Evolutionary conservation across 2,113 vertebrate genomes (phyloP).

Genomic region (Gnathonemus echidnorhynchus): DNA sequence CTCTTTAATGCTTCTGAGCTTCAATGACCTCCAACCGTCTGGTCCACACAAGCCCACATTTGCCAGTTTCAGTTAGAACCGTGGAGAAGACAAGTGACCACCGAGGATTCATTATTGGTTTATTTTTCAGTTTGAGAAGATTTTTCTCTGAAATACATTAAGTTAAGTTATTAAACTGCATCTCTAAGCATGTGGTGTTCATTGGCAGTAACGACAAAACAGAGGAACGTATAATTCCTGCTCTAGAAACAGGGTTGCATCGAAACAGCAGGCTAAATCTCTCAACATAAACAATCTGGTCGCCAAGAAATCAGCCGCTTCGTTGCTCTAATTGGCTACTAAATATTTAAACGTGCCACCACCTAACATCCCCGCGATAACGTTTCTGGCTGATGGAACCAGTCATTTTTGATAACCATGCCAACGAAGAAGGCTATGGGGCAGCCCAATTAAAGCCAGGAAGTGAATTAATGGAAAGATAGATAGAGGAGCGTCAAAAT

Average conservation of each 20-base stretch:
- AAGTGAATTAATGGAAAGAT: not conserved
- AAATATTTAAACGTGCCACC: constrained; percentile 10
- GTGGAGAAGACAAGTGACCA: not conserved
- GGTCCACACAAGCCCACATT: not conserved
- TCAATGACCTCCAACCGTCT: not conserved
- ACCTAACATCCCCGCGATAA: not conserved
- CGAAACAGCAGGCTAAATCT: constrained; percentile 48
- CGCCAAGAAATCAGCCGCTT: constrained; percentile 48
- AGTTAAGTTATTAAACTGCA: not conserved
- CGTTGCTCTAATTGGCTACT: constrained; percentile 40
- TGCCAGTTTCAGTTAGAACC: not conserved
- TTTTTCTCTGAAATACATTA: not conserved
- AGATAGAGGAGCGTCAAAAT: not conserved
- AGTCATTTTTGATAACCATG: not conserved
- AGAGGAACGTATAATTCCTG: constrained; percentile 48
- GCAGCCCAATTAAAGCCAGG: not conserved
- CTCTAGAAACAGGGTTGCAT: constrained; percentile 14
- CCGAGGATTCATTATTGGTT: not conserved
- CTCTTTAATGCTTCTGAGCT: not conserved
- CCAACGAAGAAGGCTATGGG: not conserved
- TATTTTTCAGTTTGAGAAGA: not conserved
- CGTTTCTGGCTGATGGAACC: not conserved
- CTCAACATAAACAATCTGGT: constrained; percentile 52
- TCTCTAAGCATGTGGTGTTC: constrained; percentile 35
- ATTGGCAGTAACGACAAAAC: constrained; percentile 48